A percentile compares a stretch with the other conserved stretches of the same genome.
phyloP scores from a whole-genome alignment of 2,888 invertebrate genomes.

The Alviniconcha strummeri region DNA sequence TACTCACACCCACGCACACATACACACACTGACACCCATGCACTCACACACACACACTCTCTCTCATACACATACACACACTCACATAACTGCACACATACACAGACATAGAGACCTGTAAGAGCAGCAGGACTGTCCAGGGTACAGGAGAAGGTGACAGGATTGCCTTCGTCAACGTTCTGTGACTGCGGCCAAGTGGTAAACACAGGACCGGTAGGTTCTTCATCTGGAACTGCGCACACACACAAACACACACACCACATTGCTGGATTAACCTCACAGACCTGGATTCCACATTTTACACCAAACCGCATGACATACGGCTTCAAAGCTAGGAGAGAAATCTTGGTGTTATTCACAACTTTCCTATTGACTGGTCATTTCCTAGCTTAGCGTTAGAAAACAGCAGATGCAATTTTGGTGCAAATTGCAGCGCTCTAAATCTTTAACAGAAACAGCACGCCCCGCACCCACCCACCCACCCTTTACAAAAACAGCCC shows the following conservation, averaged over 20 bases:
- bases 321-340: too few species aligned
- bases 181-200: conserved; percentile 91
- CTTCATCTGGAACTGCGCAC: conserved; percentile 86
- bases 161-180: conserved; percentile 87
- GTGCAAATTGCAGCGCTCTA: too few species aligned
- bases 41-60: background rate
- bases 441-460: too few species aligned
- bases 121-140: conserved; percentile 46
- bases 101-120: conserved; percentile 37
- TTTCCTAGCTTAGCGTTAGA: too few species aligned
- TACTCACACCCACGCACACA: background rate
- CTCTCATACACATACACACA: background rate
- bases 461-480: background rate
- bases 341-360: too few species aligned
- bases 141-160: conserved; percentile 73
- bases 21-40: too few species aligned
- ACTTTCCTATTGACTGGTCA: too few species aligned
- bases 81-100: background rate
- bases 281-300: too few species aligned
- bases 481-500: background rate
- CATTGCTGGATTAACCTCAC: too few species aligned
- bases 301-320: too few species aligned
- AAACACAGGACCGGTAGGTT: conserved; percentile 86
- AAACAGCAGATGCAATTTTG: too few species aligned
- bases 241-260: background rate